Conservation (phyloP, 2,888 invertebrate genomes). For the Microctonus hyperodae region DNA sequence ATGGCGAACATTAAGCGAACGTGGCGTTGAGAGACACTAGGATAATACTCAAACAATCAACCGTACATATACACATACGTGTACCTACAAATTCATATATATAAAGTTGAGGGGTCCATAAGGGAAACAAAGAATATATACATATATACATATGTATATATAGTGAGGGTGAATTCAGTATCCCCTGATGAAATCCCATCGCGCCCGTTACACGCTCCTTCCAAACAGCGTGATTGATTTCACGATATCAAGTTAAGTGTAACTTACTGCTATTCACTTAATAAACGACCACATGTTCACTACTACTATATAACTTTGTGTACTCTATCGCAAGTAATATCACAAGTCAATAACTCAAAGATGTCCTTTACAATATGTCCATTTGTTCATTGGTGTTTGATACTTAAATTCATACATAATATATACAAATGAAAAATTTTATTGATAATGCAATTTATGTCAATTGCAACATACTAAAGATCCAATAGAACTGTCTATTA, state of each 20-base stretch:
- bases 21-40: slow-evolving; percentile 46
- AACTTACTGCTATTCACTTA: slow-evolving; percentile 27
- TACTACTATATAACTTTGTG: background rate
- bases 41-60: slow-evolving; percentile 21
- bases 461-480: slow-evolving; percentile 23
- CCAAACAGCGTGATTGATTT: slow-evolving; percentile 32
- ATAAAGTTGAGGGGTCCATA: background rate
- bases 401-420: no score
- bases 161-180: background rate
- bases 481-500: slow-evolving; percentile 7
- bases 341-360: background rate
- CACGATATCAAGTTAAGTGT: slow-evolving; percentile 46
- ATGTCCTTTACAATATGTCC: background rate
- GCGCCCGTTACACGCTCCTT: background rate
- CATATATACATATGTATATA: background rate
- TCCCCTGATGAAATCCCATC: background rate
- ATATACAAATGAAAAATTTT: background rate
- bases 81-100: no score
- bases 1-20: slow-evolving; percentile 47
- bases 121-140: slow-evolving; percentile 25
- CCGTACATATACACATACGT: no score
- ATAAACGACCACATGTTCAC: slow-evolving; percentile 5
- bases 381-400: no score
- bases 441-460: slow-evolving; percentile 6
- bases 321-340: background rate